These are phyloP conservation scores for Thamnophis elegans DNA, from an alignment of 2,797 vertebrate species.

Conservation along the genomic window DNA sequence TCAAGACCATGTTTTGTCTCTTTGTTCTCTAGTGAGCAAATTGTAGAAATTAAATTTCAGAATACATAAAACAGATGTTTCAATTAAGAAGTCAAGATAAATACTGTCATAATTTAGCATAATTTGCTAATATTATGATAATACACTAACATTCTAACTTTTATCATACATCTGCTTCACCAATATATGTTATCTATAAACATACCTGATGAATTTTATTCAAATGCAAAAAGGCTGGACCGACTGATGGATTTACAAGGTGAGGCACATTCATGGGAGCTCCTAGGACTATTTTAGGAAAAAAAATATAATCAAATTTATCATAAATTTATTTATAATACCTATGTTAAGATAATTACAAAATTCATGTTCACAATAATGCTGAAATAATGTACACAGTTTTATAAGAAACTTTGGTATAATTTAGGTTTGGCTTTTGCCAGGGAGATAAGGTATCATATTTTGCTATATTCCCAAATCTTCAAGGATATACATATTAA, in stretches of 20 bases:
- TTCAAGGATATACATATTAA: neutral
- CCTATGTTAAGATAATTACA: neutral
- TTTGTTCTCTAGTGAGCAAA: neutral
- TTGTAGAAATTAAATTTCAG: neutral
- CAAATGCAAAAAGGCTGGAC: conserved; percentile 85
- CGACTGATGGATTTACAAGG: conserved; percentile 78
- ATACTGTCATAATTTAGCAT: neutral
- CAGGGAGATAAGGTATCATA: neutral
- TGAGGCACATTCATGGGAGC: conserved; percentile 65
- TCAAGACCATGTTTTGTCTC: neutral
- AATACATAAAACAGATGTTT: neutral
- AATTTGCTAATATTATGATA: neutral
- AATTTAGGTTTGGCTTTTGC: neutral
- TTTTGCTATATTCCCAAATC: neutral
- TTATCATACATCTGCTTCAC: neutral
- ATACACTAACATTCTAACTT: neutral
- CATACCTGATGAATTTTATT: conserved; percentile 92
- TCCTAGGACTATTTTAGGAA: conserved; percentile 69
- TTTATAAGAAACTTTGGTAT: neutral
- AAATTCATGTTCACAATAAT: neutral
- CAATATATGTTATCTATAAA: conserved; percentile 1
- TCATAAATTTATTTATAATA: neutral
- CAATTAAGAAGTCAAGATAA: neutral
- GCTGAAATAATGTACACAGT: neutral
- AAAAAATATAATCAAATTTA: conserved; percentile 31